Percentiles rank a stretch among this genome's conserved stretches.
phyloP scores from a whole-genome alignment of 2,113 vertebrate genomes.

The Rhagologus leucostigma region DNA sequence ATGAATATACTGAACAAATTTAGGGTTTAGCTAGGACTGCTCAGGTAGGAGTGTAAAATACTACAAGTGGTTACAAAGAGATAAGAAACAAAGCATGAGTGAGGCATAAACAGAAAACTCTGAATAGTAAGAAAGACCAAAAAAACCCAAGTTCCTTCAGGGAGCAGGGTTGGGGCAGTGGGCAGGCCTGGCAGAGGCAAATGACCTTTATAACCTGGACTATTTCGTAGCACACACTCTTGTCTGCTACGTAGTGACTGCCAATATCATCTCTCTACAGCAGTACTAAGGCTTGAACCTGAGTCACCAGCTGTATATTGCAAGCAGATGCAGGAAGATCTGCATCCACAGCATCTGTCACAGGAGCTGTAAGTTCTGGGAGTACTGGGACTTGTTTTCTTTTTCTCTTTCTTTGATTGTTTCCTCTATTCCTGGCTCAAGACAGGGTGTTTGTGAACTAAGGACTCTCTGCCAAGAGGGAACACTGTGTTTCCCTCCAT shows the following conservation, averaged over 20 bases:
- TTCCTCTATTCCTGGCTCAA: not conserved
- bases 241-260: rapidly evolving
- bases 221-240: not conserved
- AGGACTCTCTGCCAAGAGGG: not conserved
- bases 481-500: not conserved
- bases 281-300: not conserved
- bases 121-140: not conserved
- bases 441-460: not conserved
- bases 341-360: not conserved
- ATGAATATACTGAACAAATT: not conserved
- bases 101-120: not conserved
- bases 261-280: not conserved
- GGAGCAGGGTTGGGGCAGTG: not conserved
- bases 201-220: not conserved
- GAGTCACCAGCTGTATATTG: not conserved
- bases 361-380: not conserved
- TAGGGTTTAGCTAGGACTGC: not conserved
- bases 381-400: not conserved
- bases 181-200: not conserved
- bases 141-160: not conserved
- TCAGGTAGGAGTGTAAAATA: not conserved
- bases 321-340: not conserved
- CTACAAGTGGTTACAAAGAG: not conserved
- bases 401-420: not conserved
- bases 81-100: not conserved